Base-by-base conservation (phyloP, 2,797 vertebrate genomes). In the Hephaestus fuliginosus region DNA sequence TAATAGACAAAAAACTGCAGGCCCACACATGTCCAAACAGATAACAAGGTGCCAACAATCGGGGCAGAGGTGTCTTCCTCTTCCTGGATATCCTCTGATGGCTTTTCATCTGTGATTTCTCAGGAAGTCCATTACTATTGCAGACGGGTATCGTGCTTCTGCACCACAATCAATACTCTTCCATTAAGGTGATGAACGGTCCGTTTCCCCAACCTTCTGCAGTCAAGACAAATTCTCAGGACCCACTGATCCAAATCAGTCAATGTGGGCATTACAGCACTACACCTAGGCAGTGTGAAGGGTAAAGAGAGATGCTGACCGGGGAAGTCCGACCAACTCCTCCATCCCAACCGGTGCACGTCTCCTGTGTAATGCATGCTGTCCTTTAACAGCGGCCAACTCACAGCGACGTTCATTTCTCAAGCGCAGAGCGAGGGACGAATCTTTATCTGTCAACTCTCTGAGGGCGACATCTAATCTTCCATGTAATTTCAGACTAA, bases 111-210 rank as follows among this genome's bases (percentile, higher is more conserved):
- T 83, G 86, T 74, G 85, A 93, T 91, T 92, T 84, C 87, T 90
- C 86, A 83, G 85, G 89, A 88, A 91, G 86, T 94, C 86, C 91
- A 95, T 96, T 95, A 93, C 94, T 93, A 94, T 94, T 95, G 90
- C 93, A 94, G 93, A 87, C 82, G 76, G 86, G 89, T 80, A 84
- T 89, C 82, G 69, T 83, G 85, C 86, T 89, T 77, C 85, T 87
- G 84, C 89, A 87, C 90, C 82, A 83, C 93, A 92, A 96, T 95
- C 95, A 90, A 95, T 95, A 95, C 83, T 84, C 93, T 90, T 94
- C 94, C 93, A 95, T 95, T 95, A 95, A 86, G 78, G 90, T 95
- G 95, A 95, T 94, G 93, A 95, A 96, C 92, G 87, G 89, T 91
- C 81, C 74, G 85, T 94, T 94, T 94, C 92, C 88, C 88, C 83